Evolutionary conservation across 2,888 invertebrate species (phyloP).

Genomic region (Nematopogon swammerdamellus): DNA sequence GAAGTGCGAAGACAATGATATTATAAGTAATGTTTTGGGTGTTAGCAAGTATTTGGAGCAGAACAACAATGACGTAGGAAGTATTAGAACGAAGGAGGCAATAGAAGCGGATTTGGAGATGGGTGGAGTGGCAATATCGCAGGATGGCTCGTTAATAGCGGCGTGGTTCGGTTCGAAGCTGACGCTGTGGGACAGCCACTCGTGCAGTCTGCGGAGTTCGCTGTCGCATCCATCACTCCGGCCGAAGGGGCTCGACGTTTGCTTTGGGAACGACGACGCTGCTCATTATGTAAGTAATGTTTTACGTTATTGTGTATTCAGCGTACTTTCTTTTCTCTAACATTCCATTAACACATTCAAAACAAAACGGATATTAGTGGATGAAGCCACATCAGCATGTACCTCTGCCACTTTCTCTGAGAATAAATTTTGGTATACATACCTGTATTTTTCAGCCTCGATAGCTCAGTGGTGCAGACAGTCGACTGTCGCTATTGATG

Average conservation of each 20-base stretch:
- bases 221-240: slow-evolving; percentile 41
- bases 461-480: too few relatives aligned
- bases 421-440: too few relatives aligned
- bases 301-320: not conserved
- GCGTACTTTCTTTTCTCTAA: not conserved
- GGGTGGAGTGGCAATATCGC: slow-evolving; percentile 44
- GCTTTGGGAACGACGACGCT: slow-evolving; percentile 41
- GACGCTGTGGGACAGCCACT: slow-evolving; percentile 43
- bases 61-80: not conserved
- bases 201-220: slow-evolving; percentile 34
- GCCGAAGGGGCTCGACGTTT: slow-evolving; percentile 37
- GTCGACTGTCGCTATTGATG: too few relatives aligned
- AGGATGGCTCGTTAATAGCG: slow-evolving; percentile 47
- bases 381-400: too few relatives aligned
- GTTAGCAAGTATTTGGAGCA: slow-evolving; percentile 24
- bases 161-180: slow-evolving; percentile 49
- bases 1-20: slow-evolving; percentile 19
- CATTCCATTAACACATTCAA: not conserved
- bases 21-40: slow-evolving; percentile 29
- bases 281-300: slow-evolving; percentile 42
- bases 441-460: too few relatives aligned
- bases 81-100: slow-evolving; percentile 11
- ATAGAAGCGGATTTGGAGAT: slow-evolving; percentile 22
- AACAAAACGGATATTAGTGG: too few relatives aligned
- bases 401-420: too few relatives aligned